Percentiles rank a stretch among this genome's conserved stretches.
Conservation (phyloP, 53 echinoderm and acorn worm species). For the Antedon mediterranea region DNA sequence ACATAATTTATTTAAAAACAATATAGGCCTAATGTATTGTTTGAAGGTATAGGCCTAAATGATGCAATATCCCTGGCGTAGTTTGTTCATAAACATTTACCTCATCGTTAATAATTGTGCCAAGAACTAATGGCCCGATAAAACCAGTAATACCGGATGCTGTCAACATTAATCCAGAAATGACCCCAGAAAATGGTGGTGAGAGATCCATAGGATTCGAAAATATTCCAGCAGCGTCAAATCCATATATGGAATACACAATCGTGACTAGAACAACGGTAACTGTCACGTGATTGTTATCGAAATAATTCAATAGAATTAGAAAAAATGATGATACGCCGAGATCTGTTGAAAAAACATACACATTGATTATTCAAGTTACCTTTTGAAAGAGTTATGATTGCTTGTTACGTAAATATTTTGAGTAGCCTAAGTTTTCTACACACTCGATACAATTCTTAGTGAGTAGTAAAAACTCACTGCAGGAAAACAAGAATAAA, state of each 20-base stretch:
- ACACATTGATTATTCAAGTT: too few species aligned
- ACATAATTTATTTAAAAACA: too few species aligned
- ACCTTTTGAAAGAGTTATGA: too few species aligned
- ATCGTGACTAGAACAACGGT: not conserved
- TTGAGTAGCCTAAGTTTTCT: too few species aligned
- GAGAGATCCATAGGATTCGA: not conserved
- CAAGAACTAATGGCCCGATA: not conserved
- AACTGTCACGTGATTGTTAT: not conserved
- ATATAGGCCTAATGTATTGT: too few species aligned
- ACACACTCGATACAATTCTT: too few species aligned
- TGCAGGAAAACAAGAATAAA: too few species aligned
- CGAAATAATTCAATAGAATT: not conserved
- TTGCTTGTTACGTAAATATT: too few species aligned
- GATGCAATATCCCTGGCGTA: too few species aligned
- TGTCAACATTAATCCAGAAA: not conserved
- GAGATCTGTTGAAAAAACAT: not conserved
- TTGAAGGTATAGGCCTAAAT: too few species aligned
- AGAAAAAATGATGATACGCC: not conserved
- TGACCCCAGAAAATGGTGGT: not conserved
- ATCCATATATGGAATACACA: not conserved
- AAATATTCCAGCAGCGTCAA: not conserved
- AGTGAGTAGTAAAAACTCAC: too few species aligned
- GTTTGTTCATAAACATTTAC: too few species aligned
- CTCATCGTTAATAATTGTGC: not conserved
- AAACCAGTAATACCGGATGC: not conserved